Base-by-base conservation (phyloP, 2,797 vertebrate genomes). In the Sparus aurata region DNA sequence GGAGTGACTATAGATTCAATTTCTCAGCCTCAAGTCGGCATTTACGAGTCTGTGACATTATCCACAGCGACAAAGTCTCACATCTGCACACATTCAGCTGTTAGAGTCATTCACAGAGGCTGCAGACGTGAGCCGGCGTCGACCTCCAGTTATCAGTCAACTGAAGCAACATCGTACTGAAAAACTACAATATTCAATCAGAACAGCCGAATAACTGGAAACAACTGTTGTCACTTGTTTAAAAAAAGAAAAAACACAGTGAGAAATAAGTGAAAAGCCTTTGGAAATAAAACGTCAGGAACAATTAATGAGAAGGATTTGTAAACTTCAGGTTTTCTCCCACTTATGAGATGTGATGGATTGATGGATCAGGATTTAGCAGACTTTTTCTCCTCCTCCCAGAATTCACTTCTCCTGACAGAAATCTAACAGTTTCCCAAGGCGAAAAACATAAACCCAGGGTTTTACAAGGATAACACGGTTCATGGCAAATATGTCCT, bases 61-160 rank as follows among this genome's bases (percentile, higher is more conserved):
- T 90, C 88, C 87, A 80, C 80, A 85, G 85, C 13, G 83, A 89
- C 86, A 88, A 85, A 89, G 78, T 79, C 89, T 85, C 89, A 91
- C 91, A 92, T 93, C 90, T 92, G 90, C 82, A 90, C 78, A 80
- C 73, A 81, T 86, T 91, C 93, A 93, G 92, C 93, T 94, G 91
- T 83, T 87, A 67, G 76, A 87, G 59, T 90, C 91, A 87, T 89
- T 93, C 89, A 91, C 46, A 38, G 59, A 41, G 57, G 47, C 55
- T 20, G 69, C 67, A 70, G 80, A 75, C 27, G 25, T 45, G 23
- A 72, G 59, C 23, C 45, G 75, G 75, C 57, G 77, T 74, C 17
- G 61, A 58, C 85, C 75, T 78, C 75, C 79, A 75, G 77, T 87
- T 80, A 80, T 85, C 84, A 68, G 69, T 6, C 30, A 34, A 34